phyloP scores from a whole-genome alignment of 2,797 vertebrate species.

The Numenius phaeopus region DNA sequence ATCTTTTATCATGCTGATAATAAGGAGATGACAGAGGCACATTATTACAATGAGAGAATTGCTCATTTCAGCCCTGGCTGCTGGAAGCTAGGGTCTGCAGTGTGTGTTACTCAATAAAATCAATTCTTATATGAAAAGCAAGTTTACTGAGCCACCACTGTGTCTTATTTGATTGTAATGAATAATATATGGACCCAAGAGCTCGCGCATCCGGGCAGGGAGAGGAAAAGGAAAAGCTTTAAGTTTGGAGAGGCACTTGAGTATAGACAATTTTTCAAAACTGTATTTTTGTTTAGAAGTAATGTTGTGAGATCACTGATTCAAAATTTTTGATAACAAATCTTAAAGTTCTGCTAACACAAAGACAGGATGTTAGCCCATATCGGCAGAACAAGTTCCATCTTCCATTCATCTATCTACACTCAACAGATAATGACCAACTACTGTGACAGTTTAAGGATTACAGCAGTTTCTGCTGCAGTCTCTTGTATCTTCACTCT shows the following conservation, averaged over 20 bases:
- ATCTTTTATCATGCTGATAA: constrained; percentile 99
- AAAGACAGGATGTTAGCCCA: background rate
- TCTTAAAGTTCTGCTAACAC: constrained; percentile 35
- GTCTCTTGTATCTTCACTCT: background rate
- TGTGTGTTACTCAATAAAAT: constrained; percentile 95
- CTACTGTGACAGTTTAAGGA: background rate
- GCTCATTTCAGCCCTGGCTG: constrained; percentile 94
- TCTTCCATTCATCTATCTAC: constrained; percentile 29
- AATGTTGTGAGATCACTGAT: constrained; percentile 64
- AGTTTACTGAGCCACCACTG: constrained; percentile 94
- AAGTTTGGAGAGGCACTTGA: constrained; percentile 81
- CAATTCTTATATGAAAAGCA: constrained; percentile 94
- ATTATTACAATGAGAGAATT: constrained; percentile 99
- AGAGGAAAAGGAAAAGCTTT: constrained; percentile 58
- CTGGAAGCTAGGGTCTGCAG: constrained; percentile 88
- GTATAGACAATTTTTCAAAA: constrained; percentile 77
- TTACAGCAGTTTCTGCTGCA: background rate
- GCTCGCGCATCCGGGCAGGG: constrained; percentile 58
- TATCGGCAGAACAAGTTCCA: background rate
- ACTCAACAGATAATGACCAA: background rate
- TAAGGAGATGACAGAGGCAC: constrained; percentile 99
- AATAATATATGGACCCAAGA: constrained; percentile 93
- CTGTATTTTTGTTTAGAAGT: constrained; percentile 76
- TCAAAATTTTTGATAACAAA: constrained; percentile 51
- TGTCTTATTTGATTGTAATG: constrained; percentile 98